phyloP scores from a whole-genome alignment of 2,113 vertebrate species.

The Trachemys scripta region DNA sequence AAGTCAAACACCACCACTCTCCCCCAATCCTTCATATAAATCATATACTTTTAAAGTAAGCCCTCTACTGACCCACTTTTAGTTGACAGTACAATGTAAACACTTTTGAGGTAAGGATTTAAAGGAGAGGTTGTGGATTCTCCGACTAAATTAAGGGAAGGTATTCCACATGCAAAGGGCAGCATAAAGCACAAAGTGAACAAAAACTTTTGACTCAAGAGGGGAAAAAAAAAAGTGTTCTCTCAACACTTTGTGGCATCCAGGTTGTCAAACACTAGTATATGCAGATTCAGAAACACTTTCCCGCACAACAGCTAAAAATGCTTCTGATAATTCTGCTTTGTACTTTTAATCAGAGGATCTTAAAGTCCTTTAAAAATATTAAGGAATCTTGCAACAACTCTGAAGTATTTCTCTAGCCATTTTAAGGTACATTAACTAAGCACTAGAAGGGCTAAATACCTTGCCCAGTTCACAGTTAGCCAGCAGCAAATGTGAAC shows the following conservation, averaged over 20 bases:
- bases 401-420: not conserved
- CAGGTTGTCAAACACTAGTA: not conserved
- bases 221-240: not conserved
- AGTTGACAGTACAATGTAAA: not conserved
- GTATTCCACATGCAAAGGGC: accelerated
- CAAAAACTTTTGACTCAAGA: not conserved
- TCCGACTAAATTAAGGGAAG: not conserved
- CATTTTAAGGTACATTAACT: not conserved
- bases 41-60: not conserved
- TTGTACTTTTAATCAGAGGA: not conserved
- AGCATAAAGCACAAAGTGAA: accelerated
- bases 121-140: not conserved
- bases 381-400: not conserved
- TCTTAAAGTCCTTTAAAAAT: not conserved
- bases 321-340: not conserved
- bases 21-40: not conserved
- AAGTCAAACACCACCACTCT: not conserved
- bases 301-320: not conserved
- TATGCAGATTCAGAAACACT: not conserved
- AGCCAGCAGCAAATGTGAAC: not conserved
- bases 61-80: not conserved
- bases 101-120: not conserved
- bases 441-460: not conserved
- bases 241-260: accelerated
- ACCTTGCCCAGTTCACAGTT: not conserved